Evolutionary conservation across 2,797 vertebrate species (phyloP).

Genomic region (Carcharodon carcharias): DNA sequence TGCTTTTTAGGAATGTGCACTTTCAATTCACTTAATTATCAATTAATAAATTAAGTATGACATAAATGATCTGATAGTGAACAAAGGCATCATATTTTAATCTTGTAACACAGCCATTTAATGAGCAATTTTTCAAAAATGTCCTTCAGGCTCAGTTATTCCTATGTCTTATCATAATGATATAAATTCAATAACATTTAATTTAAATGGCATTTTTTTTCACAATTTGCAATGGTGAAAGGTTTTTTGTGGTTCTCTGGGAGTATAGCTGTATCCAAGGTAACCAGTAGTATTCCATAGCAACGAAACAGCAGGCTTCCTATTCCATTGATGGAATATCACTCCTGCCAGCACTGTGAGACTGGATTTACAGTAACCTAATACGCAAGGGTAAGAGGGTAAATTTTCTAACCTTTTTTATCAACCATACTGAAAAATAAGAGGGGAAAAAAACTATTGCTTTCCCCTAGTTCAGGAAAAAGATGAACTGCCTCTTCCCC

Average conservation of each 20-base stretch:
- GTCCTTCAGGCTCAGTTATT: not conserved
- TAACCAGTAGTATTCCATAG: slow-evolving; percentile 18
- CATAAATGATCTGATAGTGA: not conserved
- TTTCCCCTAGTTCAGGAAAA: not conserved
- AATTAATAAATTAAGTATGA: not conserved
- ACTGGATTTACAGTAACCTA: not conserved
- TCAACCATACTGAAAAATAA: not conserved
- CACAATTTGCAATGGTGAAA: slow-evolving; percentile 7
- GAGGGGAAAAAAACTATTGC: too few relatives aligned
- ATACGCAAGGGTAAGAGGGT: not conserved
- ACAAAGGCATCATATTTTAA: not conserved
- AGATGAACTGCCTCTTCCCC: not conserved
- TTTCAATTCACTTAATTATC: not conserved
- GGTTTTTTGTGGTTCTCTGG: slow-evolving; percentile 20
- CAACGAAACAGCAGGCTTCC: slow-evolving; percentile 16
- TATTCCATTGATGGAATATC: not conserved
- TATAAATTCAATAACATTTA: slow-evolving; percentile 10
- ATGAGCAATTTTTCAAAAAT: not conserved
- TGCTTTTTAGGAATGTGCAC: not conserved
- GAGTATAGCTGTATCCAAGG: slow-evolving; percentile 24
- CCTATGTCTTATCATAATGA: not conserved
- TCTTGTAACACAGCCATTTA: not conserved
- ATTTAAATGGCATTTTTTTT: not conserved
- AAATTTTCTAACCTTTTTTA: not conserved
- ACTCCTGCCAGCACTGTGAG: not conserved